Evolutionary conservation across 2,113 vertebrate genomes (phyloP).

Genomic region (Sciurus niger): DNA sequence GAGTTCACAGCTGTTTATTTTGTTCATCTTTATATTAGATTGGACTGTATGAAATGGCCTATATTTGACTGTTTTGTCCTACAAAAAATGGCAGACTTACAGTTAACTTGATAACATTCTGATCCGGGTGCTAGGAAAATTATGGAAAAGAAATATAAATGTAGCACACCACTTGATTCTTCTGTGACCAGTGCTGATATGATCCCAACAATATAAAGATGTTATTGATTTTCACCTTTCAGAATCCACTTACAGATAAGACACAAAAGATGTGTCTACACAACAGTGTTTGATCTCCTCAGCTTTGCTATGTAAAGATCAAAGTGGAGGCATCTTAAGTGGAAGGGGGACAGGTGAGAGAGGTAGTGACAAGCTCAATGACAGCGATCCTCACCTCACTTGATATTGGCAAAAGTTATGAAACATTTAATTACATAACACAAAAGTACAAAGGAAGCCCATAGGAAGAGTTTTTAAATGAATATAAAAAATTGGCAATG

Average conservation of each 20-base stretch:
- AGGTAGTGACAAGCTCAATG: no score
- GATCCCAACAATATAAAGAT: background rate
- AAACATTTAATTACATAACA: background rate
- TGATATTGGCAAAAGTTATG: background rate
- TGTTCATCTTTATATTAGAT: background rate
- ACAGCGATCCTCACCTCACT: background rate
- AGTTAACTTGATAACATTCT: conserved; percentile 21
- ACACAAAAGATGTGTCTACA: background rate
- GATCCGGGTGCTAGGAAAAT: background rate
- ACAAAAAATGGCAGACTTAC: background rate
- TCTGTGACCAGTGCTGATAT: background rate
- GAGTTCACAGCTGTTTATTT: background rate
- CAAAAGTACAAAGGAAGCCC: background rate
- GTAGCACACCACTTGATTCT: background rate
- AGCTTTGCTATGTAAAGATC: background rate
- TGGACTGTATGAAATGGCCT: background rate
- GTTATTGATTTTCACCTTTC: background rate
- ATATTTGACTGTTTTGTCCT: background rate
- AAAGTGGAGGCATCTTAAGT: background rate
- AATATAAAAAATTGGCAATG: background rate
- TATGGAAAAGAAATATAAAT: background rate
- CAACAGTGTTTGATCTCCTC: background rate
- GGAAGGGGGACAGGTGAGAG: background rate
- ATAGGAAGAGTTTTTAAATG: background rate
- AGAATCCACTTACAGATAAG: background rate